Conservation (phyloP, 2,888 invertebrate genomes). For the Folsomia candida region DNA sequence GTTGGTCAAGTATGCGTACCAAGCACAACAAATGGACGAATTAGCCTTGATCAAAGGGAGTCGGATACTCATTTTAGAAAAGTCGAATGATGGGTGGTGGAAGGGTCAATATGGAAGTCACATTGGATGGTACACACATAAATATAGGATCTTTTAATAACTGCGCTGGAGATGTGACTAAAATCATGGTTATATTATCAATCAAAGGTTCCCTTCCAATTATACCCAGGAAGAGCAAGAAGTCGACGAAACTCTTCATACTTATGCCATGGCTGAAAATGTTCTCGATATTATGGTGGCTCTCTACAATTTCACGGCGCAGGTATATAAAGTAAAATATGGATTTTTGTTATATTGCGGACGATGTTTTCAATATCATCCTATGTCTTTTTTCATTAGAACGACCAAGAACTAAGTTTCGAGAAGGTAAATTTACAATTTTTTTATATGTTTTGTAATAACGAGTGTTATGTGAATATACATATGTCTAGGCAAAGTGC, state of each 20-base stretch:
- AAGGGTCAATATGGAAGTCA: constrained; percentile 60
- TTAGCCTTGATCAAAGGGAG: constrained; percentile 91
- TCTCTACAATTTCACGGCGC: constrained; percentile 75
- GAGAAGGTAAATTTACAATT: no score
- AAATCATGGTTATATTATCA: no score
- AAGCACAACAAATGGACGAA: constrained; percentile 94
- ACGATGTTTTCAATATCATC: no score
- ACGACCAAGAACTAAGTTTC: constrained; percentile 93
- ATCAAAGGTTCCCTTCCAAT: constrained; percentile 99
- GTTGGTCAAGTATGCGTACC: constrained; percentile 92
- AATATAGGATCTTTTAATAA: no score
- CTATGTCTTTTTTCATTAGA: constrained; percentile 59
- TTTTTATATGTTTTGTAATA: no score
- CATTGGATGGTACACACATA: constrained; percentile 86
- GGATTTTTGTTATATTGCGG: neutral
- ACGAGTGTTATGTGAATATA: no score
- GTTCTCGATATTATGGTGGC: constrained; percentile 95
- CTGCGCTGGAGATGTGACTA: no score
- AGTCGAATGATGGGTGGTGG: constrained; percentile 99
- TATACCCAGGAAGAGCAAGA: constrained; percentile 79
- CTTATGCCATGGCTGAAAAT: constrained; percentile 90
- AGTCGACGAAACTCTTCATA: constrained; percentile 84
- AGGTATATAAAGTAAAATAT: constrained; percentile 41
- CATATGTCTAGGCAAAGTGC: no score
- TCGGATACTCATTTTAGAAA: constrained; percentile 89